A percentile compares a stretch with the other conserved stretches of the same genome.
Evolutionary conservation across 1,140 invertebrate genomes (phyloP).

Genomic region (Calephelis nemesis): DNA sequence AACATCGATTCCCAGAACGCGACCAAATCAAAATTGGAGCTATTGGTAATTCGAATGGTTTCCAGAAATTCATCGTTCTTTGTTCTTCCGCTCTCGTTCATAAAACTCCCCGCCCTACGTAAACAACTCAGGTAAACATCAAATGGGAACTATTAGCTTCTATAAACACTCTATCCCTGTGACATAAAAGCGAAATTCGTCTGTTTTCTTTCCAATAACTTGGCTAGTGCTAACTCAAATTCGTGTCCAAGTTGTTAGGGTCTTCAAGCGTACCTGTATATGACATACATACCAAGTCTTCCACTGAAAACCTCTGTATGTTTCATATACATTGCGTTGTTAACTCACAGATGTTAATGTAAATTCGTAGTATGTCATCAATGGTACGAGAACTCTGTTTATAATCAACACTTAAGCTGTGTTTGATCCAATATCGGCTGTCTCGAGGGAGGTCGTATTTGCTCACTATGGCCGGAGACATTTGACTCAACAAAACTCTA

Average conservation of each 20-base stretch:
- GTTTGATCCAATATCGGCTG: constrained; percentile 35
- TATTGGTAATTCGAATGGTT: constrained; percentile 23
- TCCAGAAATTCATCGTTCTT: constrained; percentile 39
- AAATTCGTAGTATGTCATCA: background rate
- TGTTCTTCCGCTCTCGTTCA: constrained; percentile 39
- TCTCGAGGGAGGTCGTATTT: constrained; percentile 46
- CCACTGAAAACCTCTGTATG: background rate
- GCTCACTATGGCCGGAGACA: constrained; percentile 40
- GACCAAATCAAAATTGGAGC: constrained; percentile 14
- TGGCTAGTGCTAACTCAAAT: constrained; percentile 47
- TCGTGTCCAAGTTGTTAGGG: constrained; percentile 55
- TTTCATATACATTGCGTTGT: constrained; percentile 6
- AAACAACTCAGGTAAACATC: constrained; percentile 49
- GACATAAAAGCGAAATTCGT: constrained; percentile 26
- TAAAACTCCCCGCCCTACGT: constrained; percentile 44
- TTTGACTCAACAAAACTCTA: constrained; percentile 45
- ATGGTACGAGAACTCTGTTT: constrained; percentile 8
- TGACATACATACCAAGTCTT: constrained; percentile 24
- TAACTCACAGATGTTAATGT: background rate
- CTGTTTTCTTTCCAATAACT: constrained; percentile 8
- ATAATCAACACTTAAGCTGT: constrained; percentile 25
- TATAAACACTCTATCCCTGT: constrained; percentile 11
- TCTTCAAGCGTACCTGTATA: constrained; percentile 40
- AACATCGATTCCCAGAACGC: background rate
- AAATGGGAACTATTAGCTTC: constrained; percentile 23